Percentiles rank a stretch among this genome's conserved stretches.
phyloP scores from a whole-genome alignment of 2,797 vertebrate species.

The Limnodromus scolopaceus region DNA sequence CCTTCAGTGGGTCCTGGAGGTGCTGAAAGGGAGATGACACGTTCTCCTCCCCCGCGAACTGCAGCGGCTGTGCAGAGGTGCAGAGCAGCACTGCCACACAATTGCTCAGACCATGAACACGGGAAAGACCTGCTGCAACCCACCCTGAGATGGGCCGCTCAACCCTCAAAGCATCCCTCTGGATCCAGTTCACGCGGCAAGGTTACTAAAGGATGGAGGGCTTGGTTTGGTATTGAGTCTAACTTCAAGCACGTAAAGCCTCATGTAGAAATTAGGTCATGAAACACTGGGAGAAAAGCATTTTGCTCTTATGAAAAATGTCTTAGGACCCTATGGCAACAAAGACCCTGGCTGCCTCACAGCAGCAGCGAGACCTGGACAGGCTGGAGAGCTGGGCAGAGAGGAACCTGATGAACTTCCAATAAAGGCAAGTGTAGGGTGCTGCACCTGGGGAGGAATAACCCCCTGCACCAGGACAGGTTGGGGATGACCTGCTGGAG shows the following conservation, averaged over 20 bases:
- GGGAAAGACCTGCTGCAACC: background rate
- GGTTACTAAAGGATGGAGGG: background rate
- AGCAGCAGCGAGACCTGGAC: rapidly evolving
- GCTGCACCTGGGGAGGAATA: no score
- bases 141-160: background rate
- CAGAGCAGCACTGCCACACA: background rate
- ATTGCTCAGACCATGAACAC: rapidly evolving
- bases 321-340: background rate
- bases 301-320: background rate
- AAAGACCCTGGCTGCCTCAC: background rate
- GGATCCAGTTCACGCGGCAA: background rate
- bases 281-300: background rate
- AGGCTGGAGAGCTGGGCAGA: no score
- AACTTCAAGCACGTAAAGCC: background rate
- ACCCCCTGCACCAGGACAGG: no score
- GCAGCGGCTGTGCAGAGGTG: background rate
- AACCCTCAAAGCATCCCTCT: background rate
- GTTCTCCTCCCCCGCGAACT: background rate
- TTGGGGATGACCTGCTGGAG: no score
- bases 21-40: rapidly evolving
- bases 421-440: no score
- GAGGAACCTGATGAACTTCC: no score
- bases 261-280: background rate
- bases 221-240: background rate
- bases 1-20: background rate